Percentiles rank a stretch among this genome's conserved stretches.
phyloP scores from a whole-genome alignment of 2,888 invertebrate species.

The Rhamnusium bicolor region DNA sequence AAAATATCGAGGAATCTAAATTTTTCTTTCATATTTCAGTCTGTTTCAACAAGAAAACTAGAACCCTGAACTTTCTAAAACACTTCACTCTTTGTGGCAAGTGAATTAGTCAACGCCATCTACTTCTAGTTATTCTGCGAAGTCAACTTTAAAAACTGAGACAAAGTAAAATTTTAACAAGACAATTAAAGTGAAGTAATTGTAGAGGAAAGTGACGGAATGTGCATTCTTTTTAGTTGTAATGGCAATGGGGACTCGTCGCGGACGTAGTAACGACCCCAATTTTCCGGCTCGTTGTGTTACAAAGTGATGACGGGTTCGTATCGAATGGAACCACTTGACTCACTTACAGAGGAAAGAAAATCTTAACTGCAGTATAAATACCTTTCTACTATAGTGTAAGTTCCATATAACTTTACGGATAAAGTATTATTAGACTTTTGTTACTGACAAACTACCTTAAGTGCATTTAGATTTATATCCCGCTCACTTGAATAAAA shows the following conservation, averaged over 20 bases:
- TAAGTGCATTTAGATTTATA: constrained; percentile 3
- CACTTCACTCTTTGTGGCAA: neutral
- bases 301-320: constrained; percentile 61
- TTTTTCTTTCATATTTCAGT: too few species aligned
- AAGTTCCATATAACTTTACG: constrained; percentile 4
- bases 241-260: constrained; percentile 15
- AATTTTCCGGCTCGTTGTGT: constrained; percentile 68
- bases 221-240: constrained; percentile 27
- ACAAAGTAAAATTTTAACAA: constrained; percentile 12
- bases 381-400: constrained; percentile 22
- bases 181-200: constrained; percentile 29
- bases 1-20: too few species aligned
- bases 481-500: too few species aligned
- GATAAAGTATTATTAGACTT: constrained; percentile 16
- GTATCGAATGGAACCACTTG: constrained; percentile 25
- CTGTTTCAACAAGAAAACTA: neutral
- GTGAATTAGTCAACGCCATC: neutral
- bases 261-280: constrained; percentile 39
- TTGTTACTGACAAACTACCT: neutral
- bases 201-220: constrained; percentile 30
- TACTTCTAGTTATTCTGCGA: neutral
- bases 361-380: constrained; percentile 32
- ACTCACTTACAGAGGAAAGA: constrained; percentile 16
- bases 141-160: neutral
- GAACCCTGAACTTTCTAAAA: neutral